These are phyloP conservation scores for Acronicta aceris DNA, from an alignment of 2,888 invertebrate genomes.

Conservation along the genomic window DNA sequence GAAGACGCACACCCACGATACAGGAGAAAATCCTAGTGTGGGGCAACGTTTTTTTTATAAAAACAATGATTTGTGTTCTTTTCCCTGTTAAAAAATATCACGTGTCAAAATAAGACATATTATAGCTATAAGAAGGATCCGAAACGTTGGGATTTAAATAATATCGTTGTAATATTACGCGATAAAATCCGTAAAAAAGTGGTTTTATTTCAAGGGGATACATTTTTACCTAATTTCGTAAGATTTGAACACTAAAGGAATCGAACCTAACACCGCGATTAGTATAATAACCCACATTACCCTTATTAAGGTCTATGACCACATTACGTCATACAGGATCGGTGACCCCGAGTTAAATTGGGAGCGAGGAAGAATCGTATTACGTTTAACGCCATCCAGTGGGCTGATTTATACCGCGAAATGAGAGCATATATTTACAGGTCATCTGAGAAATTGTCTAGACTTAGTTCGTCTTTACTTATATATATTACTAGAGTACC, in stretches of 20 bases:
- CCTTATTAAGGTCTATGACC: constrained; percentile 29
- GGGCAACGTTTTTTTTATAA: no score
- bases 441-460: constrained; percentile 24
- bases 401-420: constrained; percentile 18
- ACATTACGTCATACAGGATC: constrained; percentile 42
- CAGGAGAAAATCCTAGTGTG: no score
- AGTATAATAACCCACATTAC: constrained; percentile 8
- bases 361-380: constrained; percentile 39
- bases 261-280: constrained; percentile 21
- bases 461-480: constrained; percentile 8
- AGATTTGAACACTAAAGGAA: constrained; percentile 2
- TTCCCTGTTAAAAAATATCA: no score
- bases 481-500: no score
- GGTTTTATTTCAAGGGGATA: no score
- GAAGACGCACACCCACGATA: no score
- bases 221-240: neutral
- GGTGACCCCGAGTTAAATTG: constrained; percentile 44
- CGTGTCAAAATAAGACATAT: no score
- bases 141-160: no score
- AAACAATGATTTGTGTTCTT: no score
- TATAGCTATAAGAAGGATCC: no score
- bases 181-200: no score
- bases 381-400: constrained; percentile 44
- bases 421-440: constrained; percentile 27
- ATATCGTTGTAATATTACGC: no score